phyloP scores from a whole-genome alignment of 2,888 invertebrate species.

The Thelaira solivaga region DNA sequence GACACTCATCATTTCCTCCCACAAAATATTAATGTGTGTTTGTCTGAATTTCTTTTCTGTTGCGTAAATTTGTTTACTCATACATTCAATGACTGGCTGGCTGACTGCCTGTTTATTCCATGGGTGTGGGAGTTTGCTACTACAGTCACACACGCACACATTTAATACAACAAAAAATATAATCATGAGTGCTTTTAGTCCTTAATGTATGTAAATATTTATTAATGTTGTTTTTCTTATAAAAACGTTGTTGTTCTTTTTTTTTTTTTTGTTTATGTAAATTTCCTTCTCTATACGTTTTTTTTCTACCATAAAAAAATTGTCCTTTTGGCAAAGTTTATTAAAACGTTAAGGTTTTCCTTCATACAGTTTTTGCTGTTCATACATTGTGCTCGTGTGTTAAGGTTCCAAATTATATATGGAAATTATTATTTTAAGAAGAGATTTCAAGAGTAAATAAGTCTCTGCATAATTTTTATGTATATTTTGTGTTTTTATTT shows the following conservation, averaged over 20 bases:
- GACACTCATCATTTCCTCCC: neutral
- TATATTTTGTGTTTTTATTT: neutral
- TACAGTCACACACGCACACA: neutral
- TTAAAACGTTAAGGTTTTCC: neutral
- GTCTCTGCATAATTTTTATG: conserved; percentile 31
- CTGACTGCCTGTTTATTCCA: no score
- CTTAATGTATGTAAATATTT: conserved; percentile 59
- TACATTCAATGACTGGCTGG: conserved; percentile 12
- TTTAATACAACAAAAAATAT: neutral
- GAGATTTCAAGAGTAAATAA: conserved; percentile 14
- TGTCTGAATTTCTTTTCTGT: conserved; percentile 37
- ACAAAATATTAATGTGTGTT: conserved; percentile 15
- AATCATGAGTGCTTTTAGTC: conserved; percentile 56
- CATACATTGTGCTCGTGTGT: no score
- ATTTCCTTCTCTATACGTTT: conserved; percentile 4
- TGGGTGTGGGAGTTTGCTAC: conserved; percentile 19
- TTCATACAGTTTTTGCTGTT: no score
- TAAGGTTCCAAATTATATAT: conserved; percentile 23
- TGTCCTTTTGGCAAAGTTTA: conserved; percentile 28
- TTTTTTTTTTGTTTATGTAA: conserved; percentile 37
- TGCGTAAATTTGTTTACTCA: conserved; percentile 54
- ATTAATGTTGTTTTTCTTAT: conserved; percentile 36
- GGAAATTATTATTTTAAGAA: neutral
- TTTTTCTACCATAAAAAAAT: neutral
- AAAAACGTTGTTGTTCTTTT: conserved; percentile 17